Percentiles rank a stretch among this genome's conserved stretches.
Evolutionary conservation across 2,888 invertebrate species (phyloP).

Genomic region (Timema podura): DNA sequence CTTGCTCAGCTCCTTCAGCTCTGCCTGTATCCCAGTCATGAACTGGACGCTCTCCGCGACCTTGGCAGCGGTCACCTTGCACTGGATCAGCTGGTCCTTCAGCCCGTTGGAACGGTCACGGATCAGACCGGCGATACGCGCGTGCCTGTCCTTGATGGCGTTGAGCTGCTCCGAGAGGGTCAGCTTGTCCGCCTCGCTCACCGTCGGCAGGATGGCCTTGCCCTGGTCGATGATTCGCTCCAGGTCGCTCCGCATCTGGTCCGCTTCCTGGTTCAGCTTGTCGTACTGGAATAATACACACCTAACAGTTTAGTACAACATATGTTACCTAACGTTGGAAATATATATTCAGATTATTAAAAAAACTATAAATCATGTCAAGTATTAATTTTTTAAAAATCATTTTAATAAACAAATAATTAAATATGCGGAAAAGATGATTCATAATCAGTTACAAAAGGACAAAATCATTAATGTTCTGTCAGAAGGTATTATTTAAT

Average conservation of each 20-base stretch:
- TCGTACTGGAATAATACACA: constrained; percentile 53
- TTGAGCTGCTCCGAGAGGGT: constrained; percentile 77
- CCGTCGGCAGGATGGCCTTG: constrained; percentile 70
- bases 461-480: too few species aligned
- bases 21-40: constrained; percentile 75
- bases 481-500: too few species aligned
- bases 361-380: too few species aligned
- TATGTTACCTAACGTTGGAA: background rate
- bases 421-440: too few species aligned
- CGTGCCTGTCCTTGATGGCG: constrained; percentile 72
- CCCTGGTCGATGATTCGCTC: constrained; percentile 74
- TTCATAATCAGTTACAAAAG: too few species aligned
- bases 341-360: too few species aligned
- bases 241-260: constrained; percentile 64
- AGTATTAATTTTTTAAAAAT: too few species aligned
- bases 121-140: constrained; percentile 67
- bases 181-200: constrained; percentile 81
- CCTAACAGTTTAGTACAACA: too few species aligned
- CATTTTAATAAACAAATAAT: too few species aligned
- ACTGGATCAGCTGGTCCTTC: constrained; percentile 72
- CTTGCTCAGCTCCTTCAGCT: constrained; percentile 75
- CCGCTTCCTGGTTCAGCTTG: constrained; percentile 69
- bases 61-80: constrained; percentile 74
- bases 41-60: constrained; percentile 76
- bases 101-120: constrained; percentile 70